Evolutionary conservation across 2,888 invertebrate species (phyloP).

Genomic region (Drosophila incognita): DNA sequence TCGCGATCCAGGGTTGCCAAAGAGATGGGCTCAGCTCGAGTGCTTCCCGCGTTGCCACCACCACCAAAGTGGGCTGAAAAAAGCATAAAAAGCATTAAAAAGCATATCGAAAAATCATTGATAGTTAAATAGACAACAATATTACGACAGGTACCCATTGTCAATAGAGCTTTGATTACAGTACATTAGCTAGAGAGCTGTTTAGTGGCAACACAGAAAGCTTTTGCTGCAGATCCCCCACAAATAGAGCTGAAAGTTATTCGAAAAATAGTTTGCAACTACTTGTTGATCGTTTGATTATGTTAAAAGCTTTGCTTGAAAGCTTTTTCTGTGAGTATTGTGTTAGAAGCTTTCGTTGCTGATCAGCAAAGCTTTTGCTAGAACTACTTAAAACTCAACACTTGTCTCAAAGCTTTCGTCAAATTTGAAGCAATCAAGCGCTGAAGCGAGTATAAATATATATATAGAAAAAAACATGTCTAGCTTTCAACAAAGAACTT

Average conservation of each 20-base stretch:
- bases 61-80: slow-evolving; percentile 81
- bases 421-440: slow-evolving; percentile 21
- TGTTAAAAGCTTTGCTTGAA: not conserved
- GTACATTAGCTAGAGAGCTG: slow-evolving; percentile 15
- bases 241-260: slow-evolving; percentile 7
- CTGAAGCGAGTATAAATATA: slow-evolving; percentile 51
- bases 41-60: slow-evolving; percentile 69
- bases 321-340: slow-evolving; percentile 20
- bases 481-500: slow-evolving; percentile 73
- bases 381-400: slow-evolving; percentile 46
- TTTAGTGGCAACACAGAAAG: slow-evolving; percentile 32
- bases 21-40: slow-evolving; percentile 89
- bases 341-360: slow-evolving; percentile 9
- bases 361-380: slow-evolving; percentile 23
- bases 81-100: not conserved
- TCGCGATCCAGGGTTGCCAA: slow-evolving; percentile 93
- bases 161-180: slow-evolving; percentile 8
- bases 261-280: not conserved
- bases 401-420: slow-evolving; percentile 32
- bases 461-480: slow-evolving; percentile 65
- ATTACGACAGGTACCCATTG: slow-evolving; percentile 4
- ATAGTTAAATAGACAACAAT: slow-evolving; percentile 4
- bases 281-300: slow-evolving; percentile 8
- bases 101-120: not conserved
- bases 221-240: slow-evolving; percentile 18